Conservation (phyloP, 2,113 vertebrate species). For the Xenus cinereus region DNA sequence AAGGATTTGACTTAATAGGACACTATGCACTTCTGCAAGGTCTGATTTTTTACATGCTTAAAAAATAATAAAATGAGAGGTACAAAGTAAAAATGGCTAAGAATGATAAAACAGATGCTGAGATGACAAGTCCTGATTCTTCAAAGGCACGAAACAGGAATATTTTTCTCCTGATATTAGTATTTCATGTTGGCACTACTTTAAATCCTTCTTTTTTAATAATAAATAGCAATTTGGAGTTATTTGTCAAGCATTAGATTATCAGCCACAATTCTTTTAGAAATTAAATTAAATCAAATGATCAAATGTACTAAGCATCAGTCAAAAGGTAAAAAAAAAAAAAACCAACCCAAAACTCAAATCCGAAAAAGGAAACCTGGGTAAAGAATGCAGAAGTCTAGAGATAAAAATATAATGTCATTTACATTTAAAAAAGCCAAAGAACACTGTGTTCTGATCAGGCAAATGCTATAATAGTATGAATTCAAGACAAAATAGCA, state of each 20-base stretch:
- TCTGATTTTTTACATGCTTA: neutral
- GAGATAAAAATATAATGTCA: neutral
- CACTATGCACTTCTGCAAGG: neutral
- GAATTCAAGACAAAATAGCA: neutral
- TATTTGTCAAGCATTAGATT: neutral
- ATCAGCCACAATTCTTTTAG: neutral
- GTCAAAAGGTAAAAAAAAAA: neutral
- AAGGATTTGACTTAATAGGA: conserved; percentile 15
- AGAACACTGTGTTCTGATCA: neutral
- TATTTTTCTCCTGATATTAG: neutral
- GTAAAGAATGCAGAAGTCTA: neutral
- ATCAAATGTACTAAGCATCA: neutral
- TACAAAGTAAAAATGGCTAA: neutral
- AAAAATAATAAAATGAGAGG: neutral
- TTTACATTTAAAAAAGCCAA: conserved; percentile 4
- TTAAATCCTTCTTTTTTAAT: neutral
- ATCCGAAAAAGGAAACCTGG: neutral
- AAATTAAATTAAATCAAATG: neutral
- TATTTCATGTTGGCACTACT: neutral
- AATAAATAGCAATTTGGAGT: neutral
- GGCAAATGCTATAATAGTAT: neutral
- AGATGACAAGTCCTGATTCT: neutral
- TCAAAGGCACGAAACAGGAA: neutral
- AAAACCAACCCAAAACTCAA: neutral
- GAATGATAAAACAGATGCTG: neutral